Percentiles rank a stretch among this genome's conserved stretches.
Evolutionary conservation across 2,888 invertebrate species (phyloP).

Genomic region (Tenthredo scrophulariae): DNA sequence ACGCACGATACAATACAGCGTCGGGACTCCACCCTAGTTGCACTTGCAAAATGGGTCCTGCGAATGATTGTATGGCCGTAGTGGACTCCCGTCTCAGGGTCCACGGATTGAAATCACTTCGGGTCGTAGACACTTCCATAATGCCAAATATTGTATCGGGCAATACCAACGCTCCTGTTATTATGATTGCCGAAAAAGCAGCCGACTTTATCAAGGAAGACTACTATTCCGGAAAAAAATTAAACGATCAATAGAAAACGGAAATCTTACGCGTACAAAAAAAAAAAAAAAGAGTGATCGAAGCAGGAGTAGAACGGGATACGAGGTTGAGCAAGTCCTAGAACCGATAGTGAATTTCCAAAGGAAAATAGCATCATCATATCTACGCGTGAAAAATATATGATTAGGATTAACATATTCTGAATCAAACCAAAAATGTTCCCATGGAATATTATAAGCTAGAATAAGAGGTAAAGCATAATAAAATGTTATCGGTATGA

Average conservation of each 20-base stretch:
- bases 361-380: not conserved
- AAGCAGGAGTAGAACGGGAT: not conserved
- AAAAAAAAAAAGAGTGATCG: not conserved
- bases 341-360: not conserved
- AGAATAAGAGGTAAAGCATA: no score
- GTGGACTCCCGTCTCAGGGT: slow-evolving; percentile 87
- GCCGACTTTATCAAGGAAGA: slow-evolving; percentile 91
- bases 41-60: slow-evolving; percentile 90
- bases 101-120: slow-evolving; percentile 82
- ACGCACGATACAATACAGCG: slow-evolving; percentile 86
- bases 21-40: slow-evolving; percentile 92
- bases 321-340: not conserved
- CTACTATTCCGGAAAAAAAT: not conserved
- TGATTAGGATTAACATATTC: not conserved
- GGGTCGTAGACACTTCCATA: slow-evolving; percentile 90
- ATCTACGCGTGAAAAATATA: not conserved
- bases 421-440: not conserved
- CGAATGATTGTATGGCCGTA: slow-evolving; percentile 82
- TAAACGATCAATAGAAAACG: not conserved
- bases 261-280: not conserved
- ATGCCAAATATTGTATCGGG: slow-evolving; percentile 90
- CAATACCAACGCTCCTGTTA: slow-evolving; percentile 90
- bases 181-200: slow-evolving; percentile 92
- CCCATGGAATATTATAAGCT: no score
- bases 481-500: no score